Percentiles rank a stretch among this genome's conserved stretches.
phyloP scores from a whole-genome alignment of 2,888 invertebrate species.

The Eugnorisma glareosa region DNA sequence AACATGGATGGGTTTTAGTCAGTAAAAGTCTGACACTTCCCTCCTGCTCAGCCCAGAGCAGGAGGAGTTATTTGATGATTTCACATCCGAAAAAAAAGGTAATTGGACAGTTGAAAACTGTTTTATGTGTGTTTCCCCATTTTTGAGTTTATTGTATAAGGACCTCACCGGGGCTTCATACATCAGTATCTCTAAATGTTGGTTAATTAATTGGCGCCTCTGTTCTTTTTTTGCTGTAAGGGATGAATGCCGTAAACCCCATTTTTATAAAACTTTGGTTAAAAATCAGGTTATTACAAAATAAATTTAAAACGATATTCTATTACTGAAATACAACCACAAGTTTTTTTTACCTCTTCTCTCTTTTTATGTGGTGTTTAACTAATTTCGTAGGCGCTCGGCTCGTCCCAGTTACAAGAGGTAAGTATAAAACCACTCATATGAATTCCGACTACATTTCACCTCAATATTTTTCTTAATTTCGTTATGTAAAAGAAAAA shows the following conservation, averaged over 20 bases:
- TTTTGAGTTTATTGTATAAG: background rate
- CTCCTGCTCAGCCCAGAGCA: too few species aligned
- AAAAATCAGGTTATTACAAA: background rate
- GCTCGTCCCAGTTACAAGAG: background rate
- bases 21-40: too few species aligned
- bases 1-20: too few species aligned
- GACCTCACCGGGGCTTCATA: too few species aligned
- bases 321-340: slow-evolving; percentile 14
- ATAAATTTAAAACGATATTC: slow-evolving; percentile 8
- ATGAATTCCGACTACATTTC: slow-evolving; percentile 36
- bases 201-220: background rate
- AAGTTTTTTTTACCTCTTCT: slow-evolving; percentile 9
- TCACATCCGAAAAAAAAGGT: too few species aligned
- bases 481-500: slow-evolving; percentile 22
- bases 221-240: background rate
- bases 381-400: slow-evolving; percentile 19
- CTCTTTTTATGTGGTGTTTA: slow-evolving; percentile 5
- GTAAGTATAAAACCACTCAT: slow-evolving; percentile 17
- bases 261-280: background rate
- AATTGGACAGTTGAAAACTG: background rate
- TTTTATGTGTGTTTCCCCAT: background rate
- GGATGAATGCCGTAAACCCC: background rate
- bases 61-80: too few species aligned
- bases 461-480: slow-evolving; percentile 34
- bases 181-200: background rate